These are phyloP conservation scores for Rhodeus uyekii DNA, from an alignment of 2,797 vertebrate species.

Conservation along the genomic window DNA sequence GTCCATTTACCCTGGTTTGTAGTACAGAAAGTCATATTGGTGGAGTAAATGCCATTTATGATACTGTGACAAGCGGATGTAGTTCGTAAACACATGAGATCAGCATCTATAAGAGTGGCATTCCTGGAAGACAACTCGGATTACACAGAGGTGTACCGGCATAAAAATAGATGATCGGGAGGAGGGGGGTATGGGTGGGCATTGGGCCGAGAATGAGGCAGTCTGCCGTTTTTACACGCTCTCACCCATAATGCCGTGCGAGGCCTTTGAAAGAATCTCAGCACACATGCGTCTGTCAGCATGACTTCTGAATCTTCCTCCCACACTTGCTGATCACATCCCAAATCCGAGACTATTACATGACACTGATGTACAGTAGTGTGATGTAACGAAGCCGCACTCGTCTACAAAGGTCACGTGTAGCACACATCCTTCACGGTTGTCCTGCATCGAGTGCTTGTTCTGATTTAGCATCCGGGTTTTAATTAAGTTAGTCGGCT, in stretches of 20 bases:
- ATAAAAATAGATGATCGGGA: conserved; percentile 1
- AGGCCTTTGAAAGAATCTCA: conserved; percentile 69
- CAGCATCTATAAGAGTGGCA: conserved; percentile 22
- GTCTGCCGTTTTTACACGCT: conserved; percentile 31
- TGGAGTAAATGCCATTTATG: background rate
- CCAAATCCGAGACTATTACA: background rate
- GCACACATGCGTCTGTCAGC: conserved; percentile 69
- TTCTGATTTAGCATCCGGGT: conserved; percentile 28
- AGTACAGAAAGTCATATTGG: background rate
- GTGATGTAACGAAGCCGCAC: conserved; percentile 23
- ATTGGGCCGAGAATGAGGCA: conserved; percentile 11
- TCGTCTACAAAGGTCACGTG: background rate
- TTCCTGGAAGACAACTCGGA: background rate
- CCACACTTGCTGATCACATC: conserved; percentile 7
- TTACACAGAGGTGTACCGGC: background rate
- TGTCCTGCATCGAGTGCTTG: conserved; percentile 31
- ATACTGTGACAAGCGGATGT: background rate
- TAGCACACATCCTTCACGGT: conserved; percentile 1
- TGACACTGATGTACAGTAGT: background rate
- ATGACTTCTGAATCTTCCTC: conserved; percentile 59
- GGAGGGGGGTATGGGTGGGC: background rate
- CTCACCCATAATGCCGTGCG: conserved; percentile 66
- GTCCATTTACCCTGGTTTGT: no score
- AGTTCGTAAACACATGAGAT: conserved; percentile 33
- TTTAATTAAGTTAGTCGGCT: conserved; percentile 63